Base-by-base conservation (phyloP, 2,888 invertebrate genomes). In the Pandemis heparana region DNA sequence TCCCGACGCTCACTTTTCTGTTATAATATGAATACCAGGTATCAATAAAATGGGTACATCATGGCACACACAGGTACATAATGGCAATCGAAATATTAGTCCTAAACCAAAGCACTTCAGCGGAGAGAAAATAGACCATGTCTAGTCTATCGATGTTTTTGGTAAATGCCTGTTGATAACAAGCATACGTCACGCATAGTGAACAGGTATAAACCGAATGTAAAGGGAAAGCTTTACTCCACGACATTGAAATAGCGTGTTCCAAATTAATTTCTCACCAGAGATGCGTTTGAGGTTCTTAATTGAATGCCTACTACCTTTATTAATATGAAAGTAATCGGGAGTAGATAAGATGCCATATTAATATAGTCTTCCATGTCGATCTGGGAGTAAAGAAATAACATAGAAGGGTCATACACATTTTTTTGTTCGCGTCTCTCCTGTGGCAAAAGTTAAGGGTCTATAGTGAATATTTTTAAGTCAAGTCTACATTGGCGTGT, bases 81-180 rank as follows among this genome's bases (percentile, higher is more conserved):
- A 70, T 41, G 51, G 39, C 51, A 16, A 70, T 62, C 69, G 61
- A 62, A 39, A 69, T 70, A 59, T 59, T 59, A 59, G 59, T 48
- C 48, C 16, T 14, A 71, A 71, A 71, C 53, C 56, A 64, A 56
- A 65, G 18, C 59, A 64, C 39, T 48, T 67, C 10, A 38, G 38
- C 32, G 38, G 12, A n/a, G 71, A 71, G 64, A 71, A 71, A 65
- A 65, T 65, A 60, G 65, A 62, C 53, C 62, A 16, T 71, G 66
- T 51, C 48, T 48, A 51, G 66, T 51, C 48, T 48, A 51, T 60
- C 12, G 18, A 41, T 51, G 48, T 10, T 23, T 56, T 65, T 12
- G 18, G 23, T 63, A n/a, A 46, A 32, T 60, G 64, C 59, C n/a
- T 59, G 43, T 46, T 32, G 71, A 65, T 71, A 63, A 70, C 63